Evolutionary conservation across 2,888 invertebrate species (phyloP), one percentile per base, ranked within the genome.

Genomic region (Pammene fasciana): DNA sequence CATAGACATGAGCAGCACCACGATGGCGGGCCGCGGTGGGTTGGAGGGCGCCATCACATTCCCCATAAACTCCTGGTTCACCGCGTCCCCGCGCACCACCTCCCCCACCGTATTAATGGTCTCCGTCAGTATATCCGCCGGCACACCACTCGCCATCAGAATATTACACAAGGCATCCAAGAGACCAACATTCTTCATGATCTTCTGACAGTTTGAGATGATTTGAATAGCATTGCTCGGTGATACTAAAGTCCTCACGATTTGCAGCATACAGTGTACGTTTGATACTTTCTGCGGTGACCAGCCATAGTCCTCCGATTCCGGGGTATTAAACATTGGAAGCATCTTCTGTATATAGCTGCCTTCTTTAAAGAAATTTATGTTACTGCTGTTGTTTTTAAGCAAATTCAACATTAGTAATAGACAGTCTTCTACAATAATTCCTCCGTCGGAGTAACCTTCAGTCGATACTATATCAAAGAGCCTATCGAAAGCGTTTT

Each of bases 351-450:
- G 97, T 75, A 99, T 97, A 80, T 98, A 99, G 81, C 97, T 98
- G 64, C 98, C 99, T 93, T 99, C 99, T 89, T 99, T 97, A 85
- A 99, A 99, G 83, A 99, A 98, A 84, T 98, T 99, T 75, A 99
- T 99, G 89, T 99, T 99, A 78, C 98, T 99, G 13, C 97, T 95
- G 85, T 99, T 99, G 81, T 98, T 98, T 82, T 97, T 96, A 13
- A 99, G 89, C 65, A 99, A 93, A 90, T 99, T 99, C 67, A 99
- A 89, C 95, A 99, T 96, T 4, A 99, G 93, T 52, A 98, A 92
- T 4, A 99, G 92, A 86, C 99, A 99, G 88, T 99, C 99, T 93
- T 99, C 99, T 0, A 99, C 99, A 0, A 99, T 98, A 66, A 99
- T 99, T 72, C 98, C 99, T 57, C 99, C 99, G 84, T 99, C 98